Conservation (phyloP, 2,888 invertebrate species). For the Creontiades dilutus region DNA sequence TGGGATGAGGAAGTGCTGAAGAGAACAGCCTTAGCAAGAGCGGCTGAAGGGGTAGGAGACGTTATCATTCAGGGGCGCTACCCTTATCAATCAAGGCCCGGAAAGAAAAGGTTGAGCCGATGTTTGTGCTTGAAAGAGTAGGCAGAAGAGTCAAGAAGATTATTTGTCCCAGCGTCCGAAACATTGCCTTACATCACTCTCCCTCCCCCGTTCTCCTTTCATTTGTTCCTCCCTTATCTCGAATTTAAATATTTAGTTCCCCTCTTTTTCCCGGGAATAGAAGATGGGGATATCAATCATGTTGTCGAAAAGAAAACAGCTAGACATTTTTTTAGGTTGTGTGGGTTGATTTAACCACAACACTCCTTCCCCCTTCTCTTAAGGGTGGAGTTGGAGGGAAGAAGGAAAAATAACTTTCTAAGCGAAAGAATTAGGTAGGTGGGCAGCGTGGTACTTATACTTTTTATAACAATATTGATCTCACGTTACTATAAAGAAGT, state of each 20-base stretch:
- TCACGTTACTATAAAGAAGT: too few species aligned
- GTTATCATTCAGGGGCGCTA: conserved; percentile 59
- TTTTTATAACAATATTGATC: too few species aligned
- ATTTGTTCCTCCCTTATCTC: conserved; percentile 63
- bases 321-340: conserved; percentile 47
- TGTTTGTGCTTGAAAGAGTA: conserved; percentile 49
- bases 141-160: conserved; percentile 64
- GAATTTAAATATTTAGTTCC: conserved; percentile 65
- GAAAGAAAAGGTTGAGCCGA: conserved; percentile 42
- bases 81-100: conserved; percentile 62
- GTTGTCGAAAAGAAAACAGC: conserved; percentile 26
- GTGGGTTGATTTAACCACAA: conserved; percentile 59
- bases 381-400: too few species aligned
- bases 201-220: conserved; percentile 39
- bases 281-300: conserved; percentile 58
- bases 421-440: too few species aligned
- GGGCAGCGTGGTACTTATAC: too few species aligned
- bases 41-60: neutral
- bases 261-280: conserved; percentile 25
- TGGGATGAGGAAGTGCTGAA: conserved; percentile 58
- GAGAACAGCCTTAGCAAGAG: neutral
- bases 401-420: too few species aligned
- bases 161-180: conserved; percentile 66
- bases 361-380: neutral
- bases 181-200: conserved; percentile 64